Evolutionary conservation across 2,797 vertebrate genomes (phyloP), one percentile per base, ranked within the genome.

Genomic region (Australoheros facetus): DNA sequence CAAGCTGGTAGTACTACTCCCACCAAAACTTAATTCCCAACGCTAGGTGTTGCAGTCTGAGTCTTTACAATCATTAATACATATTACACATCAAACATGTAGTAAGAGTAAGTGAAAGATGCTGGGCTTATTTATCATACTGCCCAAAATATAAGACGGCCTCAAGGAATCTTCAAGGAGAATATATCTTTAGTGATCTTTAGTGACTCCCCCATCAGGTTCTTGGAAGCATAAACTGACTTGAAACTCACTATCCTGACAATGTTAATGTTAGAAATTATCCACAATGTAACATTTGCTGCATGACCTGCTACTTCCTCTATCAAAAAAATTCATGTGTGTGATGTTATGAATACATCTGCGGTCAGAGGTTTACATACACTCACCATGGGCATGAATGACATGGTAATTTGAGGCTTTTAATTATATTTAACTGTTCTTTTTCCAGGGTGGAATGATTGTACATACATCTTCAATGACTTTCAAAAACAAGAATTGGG

Each of bases 1-100:
- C 28, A 51, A 75, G 60, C 56, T 56, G 53, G 12, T 62, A 14
- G 3, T 56, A 57, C 62, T 59, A 10, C 28, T 42, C 14, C 6
- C 11, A 16, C 7, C 16, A 85, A 69, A 77, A 85, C 58, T 69
- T 37, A 64, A 56, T 71, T 59, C 21, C 39, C 34, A 69, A 58
- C 34, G 32, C 3, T 13, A 39, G 37, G 6, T 53, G 51, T 58
- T 30, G 6, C 30, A 30, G 26, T 32, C 26, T 69, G 64, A 69
- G 7, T 51, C 0, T 6, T 69, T 51, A n/a, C 23, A 32, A 51
- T 37, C 26, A 28, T 48, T 26, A 55, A 55, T n/a, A 2, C 37
- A 30, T n/a, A 10, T n/a, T 28, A 28, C 42, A 66, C 39, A 66
- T 28, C 39, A 66, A 66, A 2, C 59, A 57, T 16, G 32, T 73